These are phyloP conservation scores for Orthosia incerta DNA, from an alignment of 2,888 invertebrate genomes.

Conservation along the genomic window DNA sequence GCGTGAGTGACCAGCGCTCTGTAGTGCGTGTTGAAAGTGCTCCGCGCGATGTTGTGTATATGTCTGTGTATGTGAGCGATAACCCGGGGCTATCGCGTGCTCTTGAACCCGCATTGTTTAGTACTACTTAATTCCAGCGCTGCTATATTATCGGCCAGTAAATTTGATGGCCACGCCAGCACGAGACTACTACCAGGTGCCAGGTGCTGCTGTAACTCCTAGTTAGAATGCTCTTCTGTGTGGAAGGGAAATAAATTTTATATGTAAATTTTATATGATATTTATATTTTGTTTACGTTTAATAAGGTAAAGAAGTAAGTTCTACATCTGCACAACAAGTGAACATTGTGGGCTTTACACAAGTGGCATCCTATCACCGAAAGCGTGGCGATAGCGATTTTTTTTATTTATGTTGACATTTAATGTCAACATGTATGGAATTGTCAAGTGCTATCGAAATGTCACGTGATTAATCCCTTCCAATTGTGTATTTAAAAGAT, in stretches of 20 bases:
- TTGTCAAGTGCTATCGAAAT: too few relatives aligned
- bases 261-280: background rate
- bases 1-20: background rate
- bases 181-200: background rate
- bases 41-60: constrained; percentile 2
- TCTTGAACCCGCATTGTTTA: constrained; percentile 63
- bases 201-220: background rate
- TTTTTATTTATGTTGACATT: too few relatives aligned
- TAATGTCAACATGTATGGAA: too few relatives aligned
- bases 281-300: background rate
- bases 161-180: background rate
- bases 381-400: too few relatives aligned
- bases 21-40: constrained; percentile 30
- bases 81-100: constrained; percentile 66
- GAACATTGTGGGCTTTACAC: too few relatives aligned
- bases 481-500: too few relatives aligned
- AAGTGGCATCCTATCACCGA: too few relatives aligned
- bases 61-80: constrained; percentile 44
- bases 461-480: too few relatives aligned
- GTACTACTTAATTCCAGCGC: constrained; percentile 64
- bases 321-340: too few relatives aligned
- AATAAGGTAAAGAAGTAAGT: too few relatives aligned
- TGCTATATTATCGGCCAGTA: constrained; percentile 22
- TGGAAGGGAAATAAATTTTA: background rate
- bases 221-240: background rate